Conservation (phyloP, 2,113 vertebrate genomes). For the Perca fluviatilis region DNA sequence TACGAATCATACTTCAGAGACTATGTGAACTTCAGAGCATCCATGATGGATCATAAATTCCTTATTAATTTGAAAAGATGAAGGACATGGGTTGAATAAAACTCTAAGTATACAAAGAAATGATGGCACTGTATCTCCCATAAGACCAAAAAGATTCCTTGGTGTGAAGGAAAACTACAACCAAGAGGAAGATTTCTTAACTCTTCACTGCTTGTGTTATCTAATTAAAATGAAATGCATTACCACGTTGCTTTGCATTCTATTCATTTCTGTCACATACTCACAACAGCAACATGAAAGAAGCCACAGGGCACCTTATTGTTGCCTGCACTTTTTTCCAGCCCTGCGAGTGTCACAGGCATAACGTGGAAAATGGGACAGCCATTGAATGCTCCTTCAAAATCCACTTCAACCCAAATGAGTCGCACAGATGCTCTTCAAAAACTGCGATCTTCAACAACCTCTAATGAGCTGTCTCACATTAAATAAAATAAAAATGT, state of each 20-base stretch:
- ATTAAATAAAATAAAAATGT: conserved; percentile 24
- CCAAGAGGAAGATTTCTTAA: conserved; percentile 49
- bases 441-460: conserved; percentile 30
- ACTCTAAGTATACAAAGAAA: conserved; percentile 23
- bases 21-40: conserved; percentile 14
- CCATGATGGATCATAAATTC: conserved; percentile 19
- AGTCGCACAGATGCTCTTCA: conserved; percentile 45
- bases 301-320: conserved; percentile 55
- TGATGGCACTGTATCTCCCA: background rate
- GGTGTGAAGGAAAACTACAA: conserved; percentile 40
- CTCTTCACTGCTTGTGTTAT: conserved; percentile 39
- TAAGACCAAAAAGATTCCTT: background rate
- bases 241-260: conserved; percentile 57
- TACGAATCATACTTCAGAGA: conserved; percentile 10
- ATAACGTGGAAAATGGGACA: conserved; percentile 68
- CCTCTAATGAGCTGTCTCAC: conserved; percentile 24
- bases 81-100: conserved; percentile 13
- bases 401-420: conserved; percentile 56
- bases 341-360: conserved; percentile 38
- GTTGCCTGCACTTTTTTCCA: conserved; percentile 59
- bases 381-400: conserved; percentile 49
- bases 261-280: conserved; percentile 56
- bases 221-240: conserved; percentile 69
- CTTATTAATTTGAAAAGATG: conserved; percentile 29
- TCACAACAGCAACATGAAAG: conserved; percentile 60